Evolutionary conservation across 2,113 vertebrate genomes (phyloP).

Genomic region (Hippocampus barbouri): DNA sequence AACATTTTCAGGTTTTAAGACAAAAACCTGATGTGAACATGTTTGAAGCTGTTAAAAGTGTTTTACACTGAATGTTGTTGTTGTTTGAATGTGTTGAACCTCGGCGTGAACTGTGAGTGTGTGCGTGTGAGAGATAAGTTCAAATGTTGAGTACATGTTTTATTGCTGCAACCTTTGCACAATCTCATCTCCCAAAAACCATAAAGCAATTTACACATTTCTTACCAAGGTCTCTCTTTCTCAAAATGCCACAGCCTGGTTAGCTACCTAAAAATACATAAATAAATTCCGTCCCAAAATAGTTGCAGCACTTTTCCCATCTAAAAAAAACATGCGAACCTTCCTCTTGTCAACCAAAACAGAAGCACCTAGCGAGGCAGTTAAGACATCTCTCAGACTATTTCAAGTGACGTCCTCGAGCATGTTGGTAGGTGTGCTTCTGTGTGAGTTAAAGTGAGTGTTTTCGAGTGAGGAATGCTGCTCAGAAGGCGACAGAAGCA

Average conservation of each 20-base stretch:
- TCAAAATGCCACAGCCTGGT: not conserved
- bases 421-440: not conserved
- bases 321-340: too few species aligned
- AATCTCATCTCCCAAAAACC: not conserved
- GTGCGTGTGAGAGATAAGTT: not conserved
- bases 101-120: not conserved
- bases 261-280: not conserved
- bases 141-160: constrained; percentile 32
- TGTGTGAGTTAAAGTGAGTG: not conserved
- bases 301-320: too few species aligned
- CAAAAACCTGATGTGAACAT: not conserved
- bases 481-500: too few species aligned
- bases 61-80: not conserved
- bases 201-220: constrained; percentile 14
- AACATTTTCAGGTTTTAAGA: not conserved
- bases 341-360: not conserved
- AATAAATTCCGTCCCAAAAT: too few species aligned
- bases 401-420: not conserved
- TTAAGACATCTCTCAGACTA: not conserved
- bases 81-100: constrained; percentile 5
- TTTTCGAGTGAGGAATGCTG: too few species aligned
- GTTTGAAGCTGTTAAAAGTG: not conserved
- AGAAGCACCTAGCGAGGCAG: not conserved
- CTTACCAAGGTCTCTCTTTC: constrained; percentile 28
- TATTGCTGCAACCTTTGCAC: constrained; percentile 50